A percentile compares a stretch with the other conserved stretches of the same genome.
These are phyloP conservation scores for Incurvaria masculella DNA, from an alignment of 2,888 invertebrate genomes.

Conservation along the genomic window DNA sequence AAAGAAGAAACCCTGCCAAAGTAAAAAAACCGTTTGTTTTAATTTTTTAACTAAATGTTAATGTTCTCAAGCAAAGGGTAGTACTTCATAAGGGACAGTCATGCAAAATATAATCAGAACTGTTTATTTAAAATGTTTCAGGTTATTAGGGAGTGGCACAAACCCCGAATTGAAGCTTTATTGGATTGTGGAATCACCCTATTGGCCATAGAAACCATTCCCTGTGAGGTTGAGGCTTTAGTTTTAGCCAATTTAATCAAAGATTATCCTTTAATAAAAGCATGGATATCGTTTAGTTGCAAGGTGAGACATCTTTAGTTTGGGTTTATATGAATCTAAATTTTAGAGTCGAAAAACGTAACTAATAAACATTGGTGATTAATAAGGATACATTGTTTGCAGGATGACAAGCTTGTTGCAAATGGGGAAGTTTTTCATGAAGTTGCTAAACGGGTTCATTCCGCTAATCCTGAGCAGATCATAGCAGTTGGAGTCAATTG, in stretches of 20 bases:
- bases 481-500: constrained; percentile 91
- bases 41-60: too few species aligned
- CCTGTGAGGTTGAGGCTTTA: constrained; percentile 67
- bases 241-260: constrained; percentile 65
- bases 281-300: constrained; percentile 77
- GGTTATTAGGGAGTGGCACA: constrained; percentile 68
- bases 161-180: constrained; percentile 64
- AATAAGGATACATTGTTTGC: too few species aligned
- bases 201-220: constrained; percentile 79
- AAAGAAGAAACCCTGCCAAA: too few species aligned
- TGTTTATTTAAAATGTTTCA: constrained; percentile 8
- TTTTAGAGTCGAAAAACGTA: too few species aligned
- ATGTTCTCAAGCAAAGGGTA: too few species aligned
- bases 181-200: constrained; percentile 68
- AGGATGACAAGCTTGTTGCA: constrained; percentile 60
- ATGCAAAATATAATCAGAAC: too few species aligned
- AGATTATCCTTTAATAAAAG: constrained; percentile 64
- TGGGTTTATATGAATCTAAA: neutral
- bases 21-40: too few species aligned
- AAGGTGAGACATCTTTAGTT: constrained; percentile 50
- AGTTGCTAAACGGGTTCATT: constrained; percentile 68
- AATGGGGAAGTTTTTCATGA: constrained; percentile 80
- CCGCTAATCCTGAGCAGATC: constrained; percentile 64
- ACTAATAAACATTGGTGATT: too few species aligned
- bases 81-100: too few species aligned